These are phyloP conservation scores for Drosophila stalkeri DNA, from an alignment of 2,888 invertebrate genomes.

Conservation along the genomic window DNA sequence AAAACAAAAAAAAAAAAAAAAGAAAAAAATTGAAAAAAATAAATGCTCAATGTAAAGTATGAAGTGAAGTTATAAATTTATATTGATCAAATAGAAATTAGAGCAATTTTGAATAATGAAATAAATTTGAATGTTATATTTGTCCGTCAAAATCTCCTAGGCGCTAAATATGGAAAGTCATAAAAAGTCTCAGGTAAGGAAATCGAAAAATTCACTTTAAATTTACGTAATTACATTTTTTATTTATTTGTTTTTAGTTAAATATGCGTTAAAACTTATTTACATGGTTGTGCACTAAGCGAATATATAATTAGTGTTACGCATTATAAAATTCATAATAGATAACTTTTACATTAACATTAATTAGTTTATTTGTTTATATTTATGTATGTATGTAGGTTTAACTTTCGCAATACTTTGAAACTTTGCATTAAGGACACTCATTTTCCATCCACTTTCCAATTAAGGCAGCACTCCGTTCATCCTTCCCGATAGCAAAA, in stretches of 20 bases:
- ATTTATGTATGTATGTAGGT: constrained; percentile 23
- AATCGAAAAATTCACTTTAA: constrained; percentile 15
- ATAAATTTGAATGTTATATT: too few species aligned
- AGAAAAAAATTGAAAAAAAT: too few species aligned
- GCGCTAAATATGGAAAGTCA: background rate
- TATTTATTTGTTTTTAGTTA: constrained; percentile 64
- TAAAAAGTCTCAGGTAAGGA: background rate
- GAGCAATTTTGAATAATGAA: too few species aligned
- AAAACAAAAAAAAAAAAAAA: too few species aligned
- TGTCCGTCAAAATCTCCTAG: background rate
- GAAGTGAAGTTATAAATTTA: too few species aligned
- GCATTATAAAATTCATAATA: constrained; percentile 65
- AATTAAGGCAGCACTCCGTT: constrained; percentile 20
- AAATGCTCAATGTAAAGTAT: too few species aligned
- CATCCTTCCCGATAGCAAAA: constrained; percentile 14
- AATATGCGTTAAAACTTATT: constrained; percentile 72
- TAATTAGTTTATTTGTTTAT: constrained; percentile 42
- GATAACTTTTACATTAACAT: constrained; percentile 51
- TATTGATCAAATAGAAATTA: too few species aligned
- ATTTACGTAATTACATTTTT: constrained; percentile 54
- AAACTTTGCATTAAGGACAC: constrained; percentile 70
- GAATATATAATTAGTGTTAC: constrained; percentile 52
- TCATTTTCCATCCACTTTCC: constrained; percentile 41
- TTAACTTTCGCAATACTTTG: constrained; percentile 51
- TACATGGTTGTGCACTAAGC: constrained; percentile 75